Base-by-base conservation (phyloP, 1,140 invertebrate species). In the Drosophila funebris region DNA sequence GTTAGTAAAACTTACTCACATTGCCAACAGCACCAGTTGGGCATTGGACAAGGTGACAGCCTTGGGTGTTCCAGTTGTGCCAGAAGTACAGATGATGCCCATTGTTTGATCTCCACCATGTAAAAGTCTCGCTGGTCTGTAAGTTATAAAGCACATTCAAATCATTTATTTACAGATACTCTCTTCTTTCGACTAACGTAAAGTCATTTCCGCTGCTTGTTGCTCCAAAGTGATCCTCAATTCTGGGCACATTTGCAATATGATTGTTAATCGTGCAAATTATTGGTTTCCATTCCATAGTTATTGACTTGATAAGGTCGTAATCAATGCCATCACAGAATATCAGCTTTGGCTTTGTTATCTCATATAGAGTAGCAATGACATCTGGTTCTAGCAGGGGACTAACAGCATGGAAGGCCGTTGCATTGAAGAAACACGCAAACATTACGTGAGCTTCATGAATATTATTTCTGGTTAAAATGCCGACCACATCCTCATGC, bases 61-160 rank as follows among this genome's bases (percentile, higher is more conserved):
- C 92, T 96, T 96, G 1, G 96, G 95, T 16, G 94, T 87, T 50
- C 96, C 95, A 36, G 95, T 96, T 8, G 96, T 96, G 8, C 96
- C 96, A 63, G 95, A 96, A 0, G 95, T 93, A 46, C 79, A 92
- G 1, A 93, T 58, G 41, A 93, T 90, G 1, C 78, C 63, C n/a
- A 78, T 73, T 8, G 75, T 79, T 41, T 83, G 73, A 16, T 80
- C 63, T 0, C n/a, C 36, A 2, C 76, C 79, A 0, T 18, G 24
- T n/a, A 61, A 29, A 1, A 81, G 44, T 43, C 36, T 20, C 1
- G 1, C 1, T 0, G 70, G 63, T 39, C 69, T 72, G 11, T 0
- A 60, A 36, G 3, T 20, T 18, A 20, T 7, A 43, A 13, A 2
- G 14, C 2, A 13, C 2, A 16, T 41, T 41, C 7, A 7, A 22